Percentiles rank a stretch among this genome's conserved stretches.
These are phyloP conservation scores for Tenualosa thibaudeaui DNA, from an alignment of 2,797 vertebrate genomes.

Conservation along the genomic window DNA sequence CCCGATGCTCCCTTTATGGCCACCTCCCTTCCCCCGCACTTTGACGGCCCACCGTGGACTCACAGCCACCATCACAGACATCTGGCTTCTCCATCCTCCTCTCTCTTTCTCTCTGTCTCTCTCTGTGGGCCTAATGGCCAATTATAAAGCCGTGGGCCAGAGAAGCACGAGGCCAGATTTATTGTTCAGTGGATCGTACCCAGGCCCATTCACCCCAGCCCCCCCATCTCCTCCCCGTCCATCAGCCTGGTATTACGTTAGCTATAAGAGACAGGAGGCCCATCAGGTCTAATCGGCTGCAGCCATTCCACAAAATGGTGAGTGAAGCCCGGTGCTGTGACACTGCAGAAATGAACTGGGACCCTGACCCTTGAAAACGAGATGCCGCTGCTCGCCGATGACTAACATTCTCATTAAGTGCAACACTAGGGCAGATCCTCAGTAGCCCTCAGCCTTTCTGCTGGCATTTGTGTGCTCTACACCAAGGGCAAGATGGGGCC, in stretches of 20 bases:
- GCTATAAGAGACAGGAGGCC: slow-evolving; percentile 75
- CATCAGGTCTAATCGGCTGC: slow-evolving; percentile 78
- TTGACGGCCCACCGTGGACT: slow-evolving; percentile 61
- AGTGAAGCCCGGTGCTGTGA: slow-evolving; percentile 60
- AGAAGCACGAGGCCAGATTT: slow-evolving; percentile 68
- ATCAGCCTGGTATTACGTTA: slow-evolving; percentile 74
- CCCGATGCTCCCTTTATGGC: slow-evolving; percentile 42
- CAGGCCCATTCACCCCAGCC: background rate
- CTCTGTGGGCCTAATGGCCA: slow-evolving; percentile 68
- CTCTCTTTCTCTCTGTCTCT: slow-evolving; percentile 54
- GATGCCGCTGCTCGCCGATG: slow-evolving; percentile 54
- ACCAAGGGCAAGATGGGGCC: background rate
- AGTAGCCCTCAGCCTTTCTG: background rate
- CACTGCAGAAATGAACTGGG: slow-evolving; percentile 68
- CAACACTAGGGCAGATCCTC: background rate
- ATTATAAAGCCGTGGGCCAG: slow-evolving; percentile 69
- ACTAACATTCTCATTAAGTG: slow-evolving; percentile 7
- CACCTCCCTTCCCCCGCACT: slow-evolving; percentile 52
- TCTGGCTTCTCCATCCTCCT: slow-evolving; percentile 74
- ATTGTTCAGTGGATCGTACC: slow-evolving; percentile 59
- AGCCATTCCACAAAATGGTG: slow-evolving; percentile 72
- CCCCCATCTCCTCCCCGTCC: slow-evolving; percentile 46
- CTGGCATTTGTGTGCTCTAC: background rate
- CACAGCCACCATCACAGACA: slow-evolving; percentile 68
- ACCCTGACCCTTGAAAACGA: slow-evolving; percentile 60